These are phyloP conservation scores for Labeo catla DNA, from an alignment of 2,113 vertebrate species.

Conservation along the genomic window DNA sequence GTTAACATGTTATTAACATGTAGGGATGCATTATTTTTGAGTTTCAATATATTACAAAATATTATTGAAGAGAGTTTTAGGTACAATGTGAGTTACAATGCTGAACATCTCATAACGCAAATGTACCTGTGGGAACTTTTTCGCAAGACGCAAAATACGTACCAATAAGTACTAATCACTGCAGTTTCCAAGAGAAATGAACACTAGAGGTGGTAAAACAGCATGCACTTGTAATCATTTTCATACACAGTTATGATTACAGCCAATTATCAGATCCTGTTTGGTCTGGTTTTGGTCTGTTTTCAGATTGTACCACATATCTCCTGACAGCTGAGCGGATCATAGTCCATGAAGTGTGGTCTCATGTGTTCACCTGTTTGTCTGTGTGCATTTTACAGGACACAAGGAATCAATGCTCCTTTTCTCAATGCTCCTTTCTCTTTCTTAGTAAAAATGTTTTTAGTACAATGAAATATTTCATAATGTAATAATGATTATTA, in stretches of 20 bases:
- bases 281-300: slow-evolving; percentile 60
- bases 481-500: background rate
- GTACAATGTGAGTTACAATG: too few species aligned
- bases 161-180: too few species aligned
- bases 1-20: background rate
- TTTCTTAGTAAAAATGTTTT: background rate
- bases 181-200: too few species aligned
- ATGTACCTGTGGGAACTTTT: too few species aligned
- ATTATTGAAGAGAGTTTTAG: background rate
- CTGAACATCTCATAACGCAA: too few species aligned
- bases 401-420: background rate
- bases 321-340: background rate
- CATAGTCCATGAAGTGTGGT: slow-evolving; percentile 16
- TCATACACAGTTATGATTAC: too few species aligned
- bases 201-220: too few species aligned
- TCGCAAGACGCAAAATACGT: too few species aligned
- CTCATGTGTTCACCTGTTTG: slow-evolving; percentile 1
- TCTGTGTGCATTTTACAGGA: background rate
- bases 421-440: background rate
- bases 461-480: background rate
- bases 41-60: too few species aligned
- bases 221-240: too few species aligned
- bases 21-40: too few species aligned
- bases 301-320: background rate
- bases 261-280: slow-evolving; percentile 64